Evolutionary conservation across 2,797 vertebrate genomes (phyloP), one percentile per base, ranked within the genome.

Genomic region (Brachyalestes nurse): DNA sequence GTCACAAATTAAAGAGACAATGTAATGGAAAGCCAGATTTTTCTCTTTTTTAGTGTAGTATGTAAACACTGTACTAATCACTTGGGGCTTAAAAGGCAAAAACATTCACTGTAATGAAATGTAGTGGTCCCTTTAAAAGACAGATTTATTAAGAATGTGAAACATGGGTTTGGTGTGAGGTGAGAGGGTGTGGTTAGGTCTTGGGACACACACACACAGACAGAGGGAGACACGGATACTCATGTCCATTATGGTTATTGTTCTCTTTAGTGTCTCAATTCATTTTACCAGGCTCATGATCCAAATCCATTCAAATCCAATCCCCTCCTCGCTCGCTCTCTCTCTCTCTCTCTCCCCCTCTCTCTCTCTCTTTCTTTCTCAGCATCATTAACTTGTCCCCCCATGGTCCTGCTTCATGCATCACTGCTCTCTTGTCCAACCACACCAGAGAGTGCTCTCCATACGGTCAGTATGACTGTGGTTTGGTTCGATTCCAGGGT

Each of bases 191-290:
- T 88, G 73, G 80, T 78, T 65, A 42, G 16, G 49, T 87, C 82
- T 85, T 85, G 14, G 8, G 83, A 71, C 72, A 76, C 79, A 82
- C 81, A 84, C 83, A 86, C 81, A 85, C 25, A 38, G 23, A 42
- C 42, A 42, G 9, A 6, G 42, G 9, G 12, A 49, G 47, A 49
- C 9, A 49, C 47, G 62, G 16, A 75, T 81, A 81, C 83, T 86
- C 86, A 82, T 25, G 82, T 78, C 82, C 77, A 74, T 90, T 83
- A 72, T 28, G 45, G 58, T 72, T 58, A 88, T 91, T 89, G 91
- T 85, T 92, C 88, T 88, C 78, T 21, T 84, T 38, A 84, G 88
- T 83, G 71, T 82, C 80, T 88, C 78, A 83, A 66, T 75, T 82
- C 69, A 81, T 85, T 87, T 87, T 82, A 88, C 87, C 80, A 82